Conservation (phyloP, 2,113 vertebrate species). For the Athene cunicularia region DNA sequence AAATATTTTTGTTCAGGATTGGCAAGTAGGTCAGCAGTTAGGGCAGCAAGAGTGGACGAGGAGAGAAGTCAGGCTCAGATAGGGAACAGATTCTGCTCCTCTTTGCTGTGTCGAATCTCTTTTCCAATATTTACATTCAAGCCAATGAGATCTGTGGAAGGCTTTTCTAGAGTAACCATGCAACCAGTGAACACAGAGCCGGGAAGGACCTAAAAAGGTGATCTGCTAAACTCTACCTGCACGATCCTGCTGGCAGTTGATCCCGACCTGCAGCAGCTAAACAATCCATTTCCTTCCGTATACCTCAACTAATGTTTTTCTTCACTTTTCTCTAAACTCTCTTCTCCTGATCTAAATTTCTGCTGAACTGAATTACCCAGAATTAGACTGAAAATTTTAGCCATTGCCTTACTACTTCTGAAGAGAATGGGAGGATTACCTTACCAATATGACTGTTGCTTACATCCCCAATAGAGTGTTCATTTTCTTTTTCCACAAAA, state of each 20-base stretch:
- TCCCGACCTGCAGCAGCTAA: background rate
- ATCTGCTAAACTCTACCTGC: background rate
- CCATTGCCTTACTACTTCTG: background rate
- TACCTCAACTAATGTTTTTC: background rate
- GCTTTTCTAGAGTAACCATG: background rate
- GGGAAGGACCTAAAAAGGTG: background rate
- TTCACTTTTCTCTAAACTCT: background rate
- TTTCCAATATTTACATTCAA: background rate
- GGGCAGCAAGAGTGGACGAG: background rate
- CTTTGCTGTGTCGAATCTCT: background rate
- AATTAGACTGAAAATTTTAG: background rate
- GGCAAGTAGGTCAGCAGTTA: background rate
- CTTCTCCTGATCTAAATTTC: background rate
- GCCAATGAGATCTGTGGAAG: background rate
- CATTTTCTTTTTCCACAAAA: background rate
- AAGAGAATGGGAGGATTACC: background rate
- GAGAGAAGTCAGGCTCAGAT: background rate
- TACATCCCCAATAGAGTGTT: background rate
- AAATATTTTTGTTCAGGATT: background rate
- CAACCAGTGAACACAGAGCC: background rate
- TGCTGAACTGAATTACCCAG: background rate
- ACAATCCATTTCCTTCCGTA: background rate
- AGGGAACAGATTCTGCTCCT: background rate
- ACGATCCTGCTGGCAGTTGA: background rate
- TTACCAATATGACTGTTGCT: background rate